Conservation (phyloP, 2,113 vertebrate genomes). For the Ammodytes marinus region DNA sequence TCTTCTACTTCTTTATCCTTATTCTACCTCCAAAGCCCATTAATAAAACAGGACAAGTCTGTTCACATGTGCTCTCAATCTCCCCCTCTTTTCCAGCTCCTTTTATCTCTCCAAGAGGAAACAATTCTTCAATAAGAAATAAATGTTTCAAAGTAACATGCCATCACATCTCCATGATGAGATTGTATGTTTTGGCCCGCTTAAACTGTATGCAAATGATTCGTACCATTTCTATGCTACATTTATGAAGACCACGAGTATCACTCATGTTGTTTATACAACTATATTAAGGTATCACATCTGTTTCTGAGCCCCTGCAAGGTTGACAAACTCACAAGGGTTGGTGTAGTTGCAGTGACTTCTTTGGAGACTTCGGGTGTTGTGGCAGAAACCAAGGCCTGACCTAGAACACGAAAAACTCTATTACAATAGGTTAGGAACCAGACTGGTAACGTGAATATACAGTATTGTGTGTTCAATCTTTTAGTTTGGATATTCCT, state of each 20-base stretch:
- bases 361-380: slow-evolving; percentile 62
- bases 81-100: slow-evolving; percentile 52
- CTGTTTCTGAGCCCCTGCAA: not conserved
- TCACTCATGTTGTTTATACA: not conserved
- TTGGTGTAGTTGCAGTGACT: slow-evolving; percentile 57
- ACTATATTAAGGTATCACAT: not conserved
- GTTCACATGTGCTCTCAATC: slow-evolving; percentile 68
- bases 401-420: slow-evolving; percentile 66
- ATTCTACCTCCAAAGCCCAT: slow-evolving; percentile 52
- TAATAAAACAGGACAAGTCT: slow-evolving; percentile 56
- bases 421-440: slow-evolving; percentile 19
- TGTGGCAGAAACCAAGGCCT: slow-evolving; percentile 60
- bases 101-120: slow-evolving; percentile 53
- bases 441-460: not conserved
- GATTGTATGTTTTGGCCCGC: slow-evolving; percentile 7
- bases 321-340: slow-evolving; percentile 68
- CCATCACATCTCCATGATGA: not conserved
- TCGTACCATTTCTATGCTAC: not conserved
- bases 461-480: not conserved
- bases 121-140: slow-evolving; percentile 56
- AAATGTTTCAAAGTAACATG: slow-evolving; percentile 52
- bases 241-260: not conserved
- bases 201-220: not conserved
- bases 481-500: not conserved
- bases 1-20: slow-evolving; percentile 41